Base-by-base conservation (phyloP, 2,888 invertebrate genomes). In the Xestobium rufovillosum region DNA sequence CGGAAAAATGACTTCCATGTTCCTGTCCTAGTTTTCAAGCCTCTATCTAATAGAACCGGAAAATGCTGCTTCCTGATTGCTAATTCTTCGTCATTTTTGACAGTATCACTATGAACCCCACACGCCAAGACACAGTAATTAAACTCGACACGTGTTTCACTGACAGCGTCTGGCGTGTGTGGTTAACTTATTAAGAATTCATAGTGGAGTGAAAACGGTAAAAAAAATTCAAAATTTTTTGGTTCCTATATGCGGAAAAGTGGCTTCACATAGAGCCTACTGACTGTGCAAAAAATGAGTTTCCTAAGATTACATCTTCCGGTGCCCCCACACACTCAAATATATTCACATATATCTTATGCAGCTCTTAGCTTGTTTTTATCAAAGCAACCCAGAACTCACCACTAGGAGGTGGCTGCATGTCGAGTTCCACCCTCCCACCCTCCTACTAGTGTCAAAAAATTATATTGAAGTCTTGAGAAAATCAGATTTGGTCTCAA, bases 401-500 rank as follows among this genome's bases (percentile, higher is more conserved):
- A 27, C 11, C 27, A 27, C 27, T 6, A 27, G 27, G 27, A 27
- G 27, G n/a, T 27, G 27, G 11, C 27, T 27, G 27, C 27, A 27
- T 27, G 27, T 27, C 27, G 10, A 27, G 27, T 6, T 27, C 27
- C 6, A 27, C 27, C 27, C 27, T 27, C 6, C 27, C 10, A 19
- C 23, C n/a, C 23, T 8, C 23, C 6, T 19, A 6, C n/a, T 8
- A 8, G 6, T 6, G 6, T n/a, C n/a, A 8, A 19, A 19, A 19
- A 19, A 19, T 8, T 19, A 19, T 19, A n/a, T 19, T 19, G 6
- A 19, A 6, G 6, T 19, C 23, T 19, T 19, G 9, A 28, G 10
- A 15, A 31, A 31, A 31, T 31, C 14, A 29, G 14, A 27, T 19
- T 39, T 39, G 4, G 16, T 39, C 6, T 40, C 19, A 39, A 40